These are phyloP conservation scores for Halisarca cf. caerulea DNA, from an alignment of 37 sponge, comb jelly and placozoan species.

Conservation along the genomic window DNA sequence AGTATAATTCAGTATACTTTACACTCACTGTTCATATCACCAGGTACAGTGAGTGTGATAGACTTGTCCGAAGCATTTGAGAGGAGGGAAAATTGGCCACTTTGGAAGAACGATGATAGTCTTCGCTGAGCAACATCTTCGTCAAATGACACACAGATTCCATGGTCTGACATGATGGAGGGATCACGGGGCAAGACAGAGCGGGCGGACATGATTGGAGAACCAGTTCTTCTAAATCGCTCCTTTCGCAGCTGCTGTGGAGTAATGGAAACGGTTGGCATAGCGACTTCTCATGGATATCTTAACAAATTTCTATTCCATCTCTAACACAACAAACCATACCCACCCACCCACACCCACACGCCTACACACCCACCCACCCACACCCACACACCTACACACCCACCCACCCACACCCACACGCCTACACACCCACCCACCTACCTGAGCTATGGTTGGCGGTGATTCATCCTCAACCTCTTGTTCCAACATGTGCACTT, in stretches of 20 bases:
- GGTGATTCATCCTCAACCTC: conserved; percentile 9
- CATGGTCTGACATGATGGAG: conserved; percentile 22
- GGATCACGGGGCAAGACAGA: background rate
- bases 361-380: too few relatives aligned
- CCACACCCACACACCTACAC: too few relatives aligned
- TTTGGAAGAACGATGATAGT: background rate
- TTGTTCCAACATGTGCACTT: background rate
- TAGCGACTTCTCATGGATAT: too few relatives aligned
- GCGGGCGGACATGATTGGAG: background rate
- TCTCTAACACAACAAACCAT: too few relatives aligned
- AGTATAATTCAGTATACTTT: too few relatives aligned
- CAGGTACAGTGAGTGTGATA: conserved; percentile 1
- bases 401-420: too few relatives aligned
- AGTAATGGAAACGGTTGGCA: background rate
- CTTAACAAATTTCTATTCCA: too few relatives aligned
- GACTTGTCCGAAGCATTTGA: background rate
- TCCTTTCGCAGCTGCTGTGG: background rate
- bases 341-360: too few relatives aligned
- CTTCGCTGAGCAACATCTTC: conserved; percentile 12
- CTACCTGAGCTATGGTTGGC: too few relatives aligned
- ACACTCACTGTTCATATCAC: conserved; percentile 12
- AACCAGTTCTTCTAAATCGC: background rate
- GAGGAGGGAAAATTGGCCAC: background rate
- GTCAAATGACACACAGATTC: conserved; percentile 23
- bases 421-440: too few relatives aligned